Conservation (phyloP, 2,797 vertebrate species). For the Sciaenops ocellatus region DNA sequence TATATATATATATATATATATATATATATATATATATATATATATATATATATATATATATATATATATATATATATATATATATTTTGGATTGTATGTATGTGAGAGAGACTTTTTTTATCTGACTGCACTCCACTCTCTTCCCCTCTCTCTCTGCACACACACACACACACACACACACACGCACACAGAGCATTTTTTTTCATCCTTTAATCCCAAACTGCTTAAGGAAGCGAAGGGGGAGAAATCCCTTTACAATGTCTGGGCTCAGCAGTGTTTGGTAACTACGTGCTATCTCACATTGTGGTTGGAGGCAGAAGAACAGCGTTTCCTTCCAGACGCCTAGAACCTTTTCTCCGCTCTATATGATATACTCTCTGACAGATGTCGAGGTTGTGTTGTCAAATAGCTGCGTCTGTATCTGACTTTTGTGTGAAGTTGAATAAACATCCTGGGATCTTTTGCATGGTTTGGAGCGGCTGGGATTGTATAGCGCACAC, state of each 20-base stretch:
- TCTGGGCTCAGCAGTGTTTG: slow-evolving; percentile 80
- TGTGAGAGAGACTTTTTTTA: slow-evolving; percentile 29
- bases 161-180: slow-evolving; percentile 31
- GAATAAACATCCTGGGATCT: slow-evolving; percentile 54
- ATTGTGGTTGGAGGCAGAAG: slow-evolving; percentile 64
- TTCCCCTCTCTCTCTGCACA: not conserved
- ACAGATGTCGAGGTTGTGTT: slow-evolving; percentile 70
- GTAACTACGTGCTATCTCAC: slow-evolving; percentile 73
- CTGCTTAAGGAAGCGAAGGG: slow-evolving; percentile 83
- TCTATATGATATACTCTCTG: slow-evolving; percentile 55
- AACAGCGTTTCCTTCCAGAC: slow-evolving; percentile 51
- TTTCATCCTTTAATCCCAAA: slow-evolving; percentile 85
- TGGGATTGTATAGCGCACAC: slow-evolving; percentile 15
- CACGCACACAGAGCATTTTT: slow-evolving; percentile 62
- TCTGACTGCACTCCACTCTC: slow-evolving; percentile 51
- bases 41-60: no score
- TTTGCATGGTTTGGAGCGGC: slow-evolving; percentile 27
- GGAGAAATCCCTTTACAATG: slow-evolving; percentile 85
- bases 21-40: no score
- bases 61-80: no score
- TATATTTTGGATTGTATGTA: slow-evolving; percentile 38
- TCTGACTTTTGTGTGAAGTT: slow-evolving; percentile 53
- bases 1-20: no score
- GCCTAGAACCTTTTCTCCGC: slow-evolving; percentile 58
- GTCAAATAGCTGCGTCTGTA: slow-evolving; percentile 54